Evolutionary conservation across 2,888 invertebrate species (phyloP).

Genomic region (Eupeodes latifasciatus): DNA sequence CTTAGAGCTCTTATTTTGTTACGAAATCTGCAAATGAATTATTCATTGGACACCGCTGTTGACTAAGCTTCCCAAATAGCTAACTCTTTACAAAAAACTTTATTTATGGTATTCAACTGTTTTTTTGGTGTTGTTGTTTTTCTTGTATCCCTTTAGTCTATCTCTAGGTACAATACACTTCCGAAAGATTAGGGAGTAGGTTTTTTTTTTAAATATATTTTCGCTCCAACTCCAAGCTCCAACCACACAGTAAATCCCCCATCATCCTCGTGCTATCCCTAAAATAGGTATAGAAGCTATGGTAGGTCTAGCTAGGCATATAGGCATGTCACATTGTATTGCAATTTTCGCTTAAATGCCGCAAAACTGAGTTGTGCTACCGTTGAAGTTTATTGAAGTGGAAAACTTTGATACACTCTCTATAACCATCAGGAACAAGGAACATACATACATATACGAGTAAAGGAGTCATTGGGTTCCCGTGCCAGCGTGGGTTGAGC

Average conservation of each 20-base stretch:
- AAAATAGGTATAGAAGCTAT: too few relatives aligned
- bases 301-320: too few relatives aligned
- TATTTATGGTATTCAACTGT: slow-evolving; percentile 50
- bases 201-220: background rate
- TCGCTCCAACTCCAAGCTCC: background rate
- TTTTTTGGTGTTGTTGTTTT: background rate
- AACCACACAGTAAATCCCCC: background rate
- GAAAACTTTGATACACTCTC: slow-evolving; percentile 61
- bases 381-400: slow-evolving; percentile 51
- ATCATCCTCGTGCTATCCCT: background rate
- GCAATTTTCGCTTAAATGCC: slow-evolving; percentile 60
- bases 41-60: slow-evolving; percentile 64
- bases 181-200: slow-evolving; percentile 30
- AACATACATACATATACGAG: too few relatives aligned
- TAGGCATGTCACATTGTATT: slow-evolving; percentile 56
- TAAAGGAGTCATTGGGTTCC: background rate
- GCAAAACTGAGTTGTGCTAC: slow-evolving; percentile 44
- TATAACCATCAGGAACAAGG: background rate
- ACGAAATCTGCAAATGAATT: slow-evolving; percentile 52
- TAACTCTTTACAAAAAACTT: slow-evolving; percentile 65
- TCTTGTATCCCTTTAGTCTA: background rate
- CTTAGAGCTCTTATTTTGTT: background rate
- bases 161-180: background rate
- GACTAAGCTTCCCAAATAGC: slow-evolving; percentile 64
- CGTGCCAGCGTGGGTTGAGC: slow-evolving; percentile 13